Evolutionary conservation across 2,888 invertebrate species (phyloP), one percentile per base, ranked within the genome.

Genomic region (Agrenia bidenticulata): DNA sequence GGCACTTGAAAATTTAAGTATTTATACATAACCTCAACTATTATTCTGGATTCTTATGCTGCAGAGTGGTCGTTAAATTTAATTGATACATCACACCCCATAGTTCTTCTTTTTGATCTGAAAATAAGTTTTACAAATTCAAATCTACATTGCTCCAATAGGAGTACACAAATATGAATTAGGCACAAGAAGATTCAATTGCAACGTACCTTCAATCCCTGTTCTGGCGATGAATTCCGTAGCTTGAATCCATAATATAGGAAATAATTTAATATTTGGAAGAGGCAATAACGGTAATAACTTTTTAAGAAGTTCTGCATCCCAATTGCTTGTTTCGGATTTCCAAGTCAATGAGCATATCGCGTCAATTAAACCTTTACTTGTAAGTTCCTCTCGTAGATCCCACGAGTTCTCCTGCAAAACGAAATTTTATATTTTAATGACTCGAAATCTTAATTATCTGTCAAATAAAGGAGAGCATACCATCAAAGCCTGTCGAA

Each of bases 401-500:
- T 76, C 74, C 73, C 73, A 75, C 26, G 73, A 73, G 42, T 70
- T 58, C 58, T 76, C 74, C 76, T 76, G 45, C 45, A 59, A 51
- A 49, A n/a, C n/a, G n/a, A n/a, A 23, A 32, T 19, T 21, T 15
- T n/a, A n/a, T n/a, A n/a, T n/a, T n/a, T n/a, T n/a, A n/a, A n/a
- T n/a, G n/a, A n/a, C n/a, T n/a, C n/a, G n/a, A n/a, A n/a, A n/a
- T n/a, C n/a, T n/a, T n/a, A n/a, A n/a, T n/a, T n/a, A n/a, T n/a
- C n/a, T n/a, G n/a, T n/a, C n/a, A n/a, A n/a, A n/a, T n/a, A n/a
- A n/a, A n/a, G n/a, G n/a, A n/a, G n/a, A 23, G 32, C 66, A 26
- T 69, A 75, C 73, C 63, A 72, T 69, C 59, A 71, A 69, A 50
- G 61, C 57, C 23, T 73, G 71, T 32, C 64, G 59, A 45, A 73